Percentiles rank a stretch among this genome's conserved stretches.
These are phyloP conservation scores for Scarus forsteni DNA, from an alignment of 2,797 vertebrate species.

Conservation along the genomic window DNA sequence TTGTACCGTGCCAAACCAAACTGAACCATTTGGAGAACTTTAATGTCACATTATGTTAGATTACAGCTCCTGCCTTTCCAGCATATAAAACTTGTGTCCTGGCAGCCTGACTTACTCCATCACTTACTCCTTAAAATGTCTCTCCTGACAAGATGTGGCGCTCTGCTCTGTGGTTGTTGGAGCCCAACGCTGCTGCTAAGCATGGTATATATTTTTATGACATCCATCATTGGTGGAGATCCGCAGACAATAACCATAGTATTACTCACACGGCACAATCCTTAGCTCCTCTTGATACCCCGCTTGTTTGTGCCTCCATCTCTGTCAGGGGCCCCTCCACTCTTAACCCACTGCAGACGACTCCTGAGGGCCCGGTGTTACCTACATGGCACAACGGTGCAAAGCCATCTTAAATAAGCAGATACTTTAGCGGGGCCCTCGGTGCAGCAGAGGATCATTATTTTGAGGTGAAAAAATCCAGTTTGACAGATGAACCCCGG, in stretches of 20 bases:
- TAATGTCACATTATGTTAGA: too few relatives aligned
- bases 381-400: slow-evolving; percentile 67
- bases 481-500: slow-evolving; percentile 98
- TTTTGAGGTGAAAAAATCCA: slow-evolving; percentile 99
- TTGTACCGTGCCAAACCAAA: too few relatives aligned
- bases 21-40: too few relatives aligned
- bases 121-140: slow-evolving; percentile 57
- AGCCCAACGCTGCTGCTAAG: slow-evolving; percentile 53
- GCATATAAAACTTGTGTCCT: slow-evolving; percentile 1
- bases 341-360: slow-evolving; percentile 67
- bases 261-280: slow-evolving; percentile 65
- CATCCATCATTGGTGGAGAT: slow-evolving; percentile 73
- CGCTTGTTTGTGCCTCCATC: slow-evolving; percentile 81
- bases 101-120: slow-evolving; percentile 46
- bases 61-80: slow-evolving; percentile 2
- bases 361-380: slow-evolving; percentile 77
- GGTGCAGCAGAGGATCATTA: slow-evolving; percentile 97
- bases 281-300: slow-evolving; percentile 69
- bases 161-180: slow-evolving; percentile 40
- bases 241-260: slow-evolving; percentile 70
- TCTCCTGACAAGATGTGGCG: slow-evolving; percentile 49
- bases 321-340: slow-evolving; percentile 77
- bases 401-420: slow-evolving; percentile 86
- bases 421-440: slow-evolving; percentile 87
- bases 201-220: slow-evolving; percentile 73